Conservation (phyloP, 2,113 vertebrate species). For the Triplophysa siluroides region DNA sequence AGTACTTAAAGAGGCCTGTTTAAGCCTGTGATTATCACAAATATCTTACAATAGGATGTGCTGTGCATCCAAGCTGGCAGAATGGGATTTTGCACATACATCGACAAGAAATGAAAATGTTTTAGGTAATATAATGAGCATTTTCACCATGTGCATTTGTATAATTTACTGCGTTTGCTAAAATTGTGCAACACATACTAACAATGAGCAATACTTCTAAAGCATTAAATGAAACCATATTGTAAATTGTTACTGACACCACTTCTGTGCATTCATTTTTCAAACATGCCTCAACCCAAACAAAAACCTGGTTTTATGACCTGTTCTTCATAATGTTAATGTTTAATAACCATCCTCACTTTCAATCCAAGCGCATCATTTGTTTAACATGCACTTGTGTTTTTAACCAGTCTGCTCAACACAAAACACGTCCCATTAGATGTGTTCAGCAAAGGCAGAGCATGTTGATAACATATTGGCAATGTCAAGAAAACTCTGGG, state of each 20-base stretch:
- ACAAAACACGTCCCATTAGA: constrained; percentile 54
- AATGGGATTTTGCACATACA: not conserved
- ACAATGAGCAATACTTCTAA: too few relatives aligned
- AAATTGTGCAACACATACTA: too few relatives aligned
- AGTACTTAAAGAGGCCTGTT: constrained; percentile 43
- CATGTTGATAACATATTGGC: constrained; percentile 71
- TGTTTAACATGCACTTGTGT: constrained; percentile 26
- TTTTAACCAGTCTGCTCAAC: constrained; percentile 46
- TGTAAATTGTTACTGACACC: too few relatives aligned
- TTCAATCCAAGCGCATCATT: not conserved
- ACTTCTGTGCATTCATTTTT: not conserved
- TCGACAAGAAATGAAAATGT: not conserved
- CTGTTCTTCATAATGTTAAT: not conserved
- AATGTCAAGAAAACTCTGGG: constrained; percentile 73
- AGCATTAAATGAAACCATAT: too few relatives aligned
- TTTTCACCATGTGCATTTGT: too few relatives aligned
- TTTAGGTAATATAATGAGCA: too few relatives aligned
- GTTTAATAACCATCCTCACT: not conserved
- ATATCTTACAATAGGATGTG: constrained; percentile 32
- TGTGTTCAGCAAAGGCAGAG: constrained; percentile 55
- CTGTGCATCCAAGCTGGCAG: not conserved
- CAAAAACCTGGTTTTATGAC: too few relatives aligned
- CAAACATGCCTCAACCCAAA: too few relatives aligned
- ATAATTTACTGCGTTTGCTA: too few relatives aligned
- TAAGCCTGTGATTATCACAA: constrained; percentile 50